Conservation (phyloP, 2,113 vertebrate genomes). For the Callopanchax toddi region DNA sequence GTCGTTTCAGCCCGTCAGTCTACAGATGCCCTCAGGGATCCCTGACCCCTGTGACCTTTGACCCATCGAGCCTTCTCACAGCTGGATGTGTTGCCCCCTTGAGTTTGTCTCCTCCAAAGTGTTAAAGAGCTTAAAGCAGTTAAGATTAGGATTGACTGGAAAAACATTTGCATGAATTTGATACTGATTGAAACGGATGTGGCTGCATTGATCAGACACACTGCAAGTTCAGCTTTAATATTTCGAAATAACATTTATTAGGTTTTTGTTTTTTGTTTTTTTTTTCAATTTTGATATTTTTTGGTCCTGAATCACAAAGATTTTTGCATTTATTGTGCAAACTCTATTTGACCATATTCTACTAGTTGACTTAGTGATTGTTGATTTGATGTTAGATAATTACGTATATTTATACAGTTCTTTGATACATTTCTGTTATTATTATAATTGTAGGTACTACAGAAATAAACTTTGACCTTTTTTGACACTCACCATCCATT, state of each 20-base stretch:
- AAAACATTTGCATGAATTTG: conserved; percentile 10
- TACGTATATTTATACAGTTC: too few species aligned
- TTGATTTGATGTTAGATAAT: too few species aligned
- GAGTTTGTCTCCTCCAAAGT: conserved; percentile 35
- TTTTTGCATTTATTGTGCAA: too few species aligned
- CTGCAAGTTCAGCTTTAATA: not conserved
- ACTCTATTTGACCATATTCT: too few species aligned
- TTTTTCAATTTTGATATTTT: too few species aligned
- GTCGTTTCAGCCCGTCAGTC: conserved; percentile 38
- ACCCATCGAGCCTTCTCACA: conserved; percentile 45
- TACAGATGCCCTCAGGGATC: conserved; percentile 48
- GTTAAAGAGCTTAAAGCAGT: conserved; percentile 31
- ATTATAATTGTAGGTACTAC: too few species aligned
- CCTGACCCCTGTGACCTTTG: conserved; percentile 44
- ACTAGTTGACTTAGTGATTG: too few species aligned
- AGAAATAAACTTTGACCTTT: too few species aligned
- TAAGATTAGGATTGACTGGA: conserved; percentile 14
- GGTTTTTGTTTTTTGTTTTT: too few species aligned
- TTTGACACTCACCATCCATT: too few species aligned
- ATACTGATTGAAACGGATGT: not conserved
- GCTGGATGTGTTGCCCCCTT: conserved; percentile 32
- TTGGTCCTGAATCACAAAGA: too few species aligned
- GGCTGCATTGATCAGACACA: not conserved
- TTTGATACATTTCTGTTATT: too few species aligned
- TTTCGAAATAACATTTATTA: not conserved